Evolutionary conservation across 1,140 invertebrate genomes (phyloP).

Genomic region (Leptopilina boulardi): DNA sequence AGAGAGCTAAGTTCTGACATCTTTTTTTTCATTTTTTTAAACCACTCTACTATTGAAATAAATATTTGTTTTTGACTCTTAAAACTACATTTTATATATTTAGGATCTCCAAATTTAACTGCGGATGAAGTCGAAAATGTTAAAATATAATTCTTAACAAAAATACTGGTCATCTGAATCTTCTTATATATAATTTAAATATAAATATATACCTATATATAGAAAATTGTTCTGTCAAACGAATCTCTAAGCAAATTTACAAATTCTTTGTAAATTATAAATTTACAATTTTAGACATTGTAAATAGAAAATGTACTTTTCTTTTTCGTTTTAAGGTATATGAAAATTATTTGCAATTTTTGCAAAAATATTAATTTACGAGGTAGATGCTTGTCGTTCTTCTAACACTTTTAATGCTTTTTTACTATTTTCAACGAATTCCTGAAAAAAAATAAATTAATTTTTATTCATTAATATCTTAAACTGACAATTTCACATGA

Average conservation of each 20-base stretch:
- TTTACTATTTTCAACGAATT: slow-evolving; percentile 82
- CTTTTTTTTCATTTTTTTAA: background rate
- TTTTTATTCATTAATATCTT: too few species aligned
- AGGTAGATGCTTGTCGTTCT: slow-evolving; percentile 35
- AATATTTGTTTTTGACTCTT: too few species aligned
- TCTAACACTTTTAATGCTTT: slow-evolving; percentile 74
- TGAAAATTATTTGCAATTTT: slow-evolving; percentile 6
- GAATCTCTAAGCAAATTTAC: slow-evolving; percentile 32
- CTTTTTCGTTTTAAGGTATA: slow-evolving; percentile 34
- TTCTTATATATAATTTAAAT: background rate
- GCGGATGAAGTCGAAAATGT: background rate
- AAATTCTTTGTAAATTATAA: too few species aligned
- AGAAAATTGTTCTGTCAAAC: slow-evolving; percentile 32
- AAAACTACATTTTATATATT: background rate
- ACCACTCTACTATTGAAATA: too few species aligned
- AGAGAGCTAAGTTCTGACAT: too few species aligned
- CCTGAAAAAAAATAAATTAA: slow-evolving; percentile 64
- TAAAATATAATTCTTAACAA: slow-evolving; percentile 7
- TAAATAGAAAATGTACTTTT: background rate
- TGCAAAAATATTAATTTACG: slow-evolving; percentile 26
- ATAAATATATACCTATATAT: slow-evolving; percentile 30
- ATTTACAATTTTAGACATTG: too few species aligned
- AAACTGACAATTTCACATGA: too few species aligned
- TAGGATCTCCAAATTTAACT: background rate
- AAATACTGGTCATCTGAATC: slow-evolving; percentile 14